A percentile compares a stretch with the other conserved stretches of the same genome.
phyloP scores from a whole-genome alignment of 2,797 vertebrate species.

The Peromyscus aztecus region DNA sequence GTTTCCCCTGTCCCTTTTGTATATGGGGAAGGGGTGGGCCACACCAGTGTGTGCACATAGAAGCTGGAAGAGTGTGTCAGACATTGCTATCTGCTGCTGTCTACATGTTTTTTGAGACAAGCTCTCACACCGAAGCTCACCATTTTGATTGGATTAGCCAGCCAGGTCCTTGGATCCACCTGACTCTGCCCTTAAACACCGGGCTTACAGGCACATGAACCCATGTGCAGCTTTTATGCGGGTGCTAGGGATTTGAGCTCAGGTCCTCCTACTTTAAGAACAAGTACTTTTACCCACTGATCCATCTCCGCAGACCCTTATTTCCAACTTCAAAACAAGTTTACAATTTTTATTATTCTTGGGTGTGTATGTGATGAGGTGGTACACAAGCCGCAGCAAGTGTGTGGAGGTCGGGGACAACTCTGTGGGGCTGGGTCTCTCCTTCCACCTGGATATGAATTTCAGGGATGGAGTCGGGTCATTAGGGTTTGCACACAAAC shows the following conservation, averaged over 20 bases:
- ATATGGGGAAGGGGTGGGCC: not conserved
- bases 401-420: not conserved
- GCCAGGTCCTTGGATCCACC: not conserved
- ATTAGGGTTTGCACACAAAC: not conserved
- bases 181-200: not conserved
- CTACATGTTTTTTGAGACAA: not conserved
- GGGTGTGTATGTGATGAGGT: not conserved
- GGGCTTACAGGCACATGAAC: not conserved
- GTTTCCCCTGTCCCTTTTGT: not conserved
- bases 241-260: not conserved
- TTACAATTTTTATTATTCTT: not conserved
- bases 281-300: not conserved
- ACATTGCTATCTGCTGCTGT: not conserved
- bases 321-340: not conserved
- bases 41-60: not conserved
- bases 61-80: not conserved
- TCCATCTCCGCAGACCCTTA: not conserved
- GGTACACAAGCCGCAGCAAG: not conserved
- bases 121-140: not conserved
- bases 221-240: not conserved
- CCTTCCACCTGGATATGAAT: not conserved
- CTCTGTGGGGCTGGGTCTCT: not conserved
- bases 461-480: not conserved
- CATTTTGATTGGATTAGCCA: too few species aligned
- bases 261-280: not conserved